Evolutionary conservation across 2,113 vertebrate genomes (phyloP), one percentile per base, ranked within the genome.

Genomic region (Suricata suricatta): DNA sequence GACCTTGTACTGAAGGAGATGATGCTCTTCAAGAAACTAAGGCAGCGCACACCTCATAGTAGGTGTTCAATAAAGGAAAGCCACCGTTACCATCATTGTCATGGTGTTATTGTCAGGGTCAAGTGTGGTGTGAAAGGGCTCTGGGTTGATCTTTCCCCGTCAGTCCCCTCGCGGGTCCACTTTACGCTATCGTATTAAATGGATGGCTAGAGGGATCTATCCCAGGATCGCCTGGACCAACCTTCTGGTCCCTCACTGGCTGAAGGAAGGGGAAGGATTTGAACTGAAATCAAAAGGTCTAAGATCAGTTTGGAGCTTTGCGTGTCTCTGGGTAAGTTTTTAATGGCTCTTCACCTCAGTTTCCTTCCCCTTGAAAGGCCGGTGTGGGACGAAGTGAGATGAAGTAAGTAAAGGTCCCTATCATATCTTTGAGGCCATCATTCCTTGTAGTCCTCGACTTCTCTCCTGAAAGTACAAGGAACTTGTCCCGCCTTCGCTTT

Each of bases 381-480:
- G 21, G 19, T 69, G 3, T 38, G 17, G n/a, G 71, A 38, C 4
- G 15, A 54, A 57, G n/a, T 19, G 25, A 77, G 69, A 23, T 10
- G n/a, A 41, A 54, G 44, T 27, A 14, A 33, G 35, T 63, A 25
- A 57, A 57, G 29, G 21, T 29, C 3, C 50, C 31, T 69, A 3
- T 12, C 2, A 3, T 3, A 47, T 17, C 23, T 60, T 3, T 0
- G 0, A n/a, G 16, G 7, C 29, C 2, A 11, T 69, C 83, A 44
- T 57, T 86, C 35, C 0, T 0, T 82, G 72, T 15, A 19, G 72
- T 27, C 14, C 72, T 15, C 6, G 4, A 77, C 71, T 66, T 52
- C 57, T 76, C 68, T 85, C 13, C 57, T 79, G 60, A 84, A 25
- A 47, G 17, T 38, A 4, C 10, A 8, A 47, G 44, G 44, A 47